Conservation (phyloP, 1,140 invertebrate genomes). For the Meloidogyne floridensis region DNA sequence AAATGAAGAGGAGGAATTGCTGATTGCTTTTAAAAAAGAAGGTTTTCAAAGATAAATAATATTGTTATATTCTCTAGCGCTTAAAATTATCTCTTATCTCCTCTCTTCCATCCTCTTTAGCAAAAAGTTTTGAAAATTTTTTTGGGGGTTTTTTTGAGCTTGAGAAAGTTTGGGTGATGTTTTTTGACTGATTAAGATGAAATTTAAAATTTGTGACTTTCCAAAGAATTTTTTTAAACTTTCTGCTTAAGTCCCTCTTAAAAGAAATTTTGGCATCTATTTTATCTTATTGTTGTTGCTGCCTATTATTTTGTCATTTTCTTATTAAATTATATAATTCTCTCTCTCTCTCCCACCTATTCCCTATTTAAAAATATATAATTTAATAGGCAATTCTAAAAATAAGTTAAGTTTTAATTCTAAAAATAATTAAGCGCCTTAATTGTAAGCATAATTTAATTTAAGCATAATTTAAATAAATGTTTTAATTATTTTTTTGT, state of each 20-base stretch:
- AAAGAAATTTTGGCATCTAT: no score
- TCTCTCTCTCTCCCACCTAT: not conserved
- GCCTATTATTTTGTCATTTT: conserved; percentile 9
- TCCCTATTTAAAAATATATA: not conserved
- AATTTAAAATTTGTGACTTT: no score
- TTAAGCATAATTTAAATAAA: not conserved
- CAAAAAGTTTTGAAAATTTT: no score
- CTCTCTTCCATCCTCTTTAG: not conserved
- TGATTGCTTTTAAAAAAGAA: conserved; percentile 9
- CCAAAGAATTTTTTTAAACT: no score
- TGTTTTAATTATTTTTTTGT: not conserved
- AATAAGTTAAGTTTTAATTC: not conserved
- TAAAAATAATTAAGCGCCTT: not conserved
- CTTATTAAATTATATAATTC: not conserved
- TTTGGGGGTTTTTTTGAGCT: no score
- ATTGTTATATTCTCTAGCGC: conserved; percentile 21
- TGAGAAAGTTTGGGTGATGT: no score
- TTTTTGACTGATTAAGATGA: no score
- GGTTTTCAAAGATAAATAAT: conserved; percentile 9
- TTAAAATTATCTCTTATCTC: conserved; percentile 16
- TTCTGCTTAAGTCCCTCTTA: no score
- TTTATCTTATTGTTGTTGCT: not conserved
- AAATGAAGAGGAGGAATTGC: not conserved
- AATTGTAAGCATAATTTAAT: not conserved
- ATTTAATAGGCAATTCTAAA: not conserved